These are phyloP conservation scores for Catharus bicknelli DNA, from an alignment of 2,113 vertebrate genomes.

Conservation along the genomic window DNA sequence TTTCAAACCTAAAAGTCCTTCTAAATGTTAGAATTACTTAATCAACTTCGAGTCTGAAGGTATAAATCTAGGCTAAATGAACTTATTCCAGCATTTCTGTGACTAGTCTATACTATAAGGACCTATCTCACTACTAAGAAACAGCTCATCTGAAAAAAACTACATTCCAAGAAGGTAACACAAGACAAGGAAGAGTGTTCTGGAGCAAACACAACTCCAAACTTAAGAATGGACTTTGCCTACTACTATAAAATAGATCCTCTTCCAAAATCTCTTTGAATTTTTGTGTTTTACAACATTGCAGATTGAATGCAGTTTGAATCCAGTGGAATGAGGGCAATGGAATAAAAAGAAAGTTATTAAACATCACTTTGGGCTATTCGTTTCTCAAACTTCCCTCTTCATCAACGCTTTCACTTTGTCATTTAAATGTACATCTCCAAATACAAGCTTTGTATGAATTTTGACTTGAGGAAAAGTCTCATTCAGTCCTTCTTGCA, in stretches of 20 bases:
- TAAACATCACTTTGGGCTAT: background rate
- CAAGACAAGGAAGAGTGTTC: background rate
- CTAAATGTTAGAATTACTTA: background rate
- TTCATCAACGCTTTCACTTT: background rate
- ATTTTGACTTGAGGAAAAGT: background rate
- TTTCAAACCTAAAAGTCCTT: background rate
- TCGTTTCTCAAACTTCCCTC: background rate
- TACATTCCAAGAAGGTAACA: background rate
- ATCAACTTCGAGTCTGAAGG: background rate
- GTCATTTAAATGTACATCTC: background rate
- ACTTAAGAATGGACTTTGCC: background rate
- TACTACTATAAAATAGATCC: background rate
- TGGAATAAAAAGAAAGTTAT: background rate
- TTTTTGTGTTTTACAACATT: background rate
- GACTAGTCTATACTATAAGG: background rate
- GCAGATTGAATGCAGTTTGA: rapidly evolving
- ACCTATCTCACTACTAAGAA: background rate
- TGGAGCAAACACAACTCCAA: background rate
- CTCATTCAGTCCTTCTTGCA: background rate
- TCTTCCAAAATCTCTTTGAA: background rate
- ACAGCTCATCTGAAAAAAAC: background rate
- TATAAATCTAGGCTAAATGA: background rate
- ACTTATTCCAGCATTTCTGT: background rate
- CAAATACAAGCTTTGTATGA: background rate
- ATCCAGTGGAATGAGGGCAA: background rate